phyloP scores from a whole-genome alignment of 2,113 vertebrate genomes.

The Oxyruncus cristatus region DNA sequence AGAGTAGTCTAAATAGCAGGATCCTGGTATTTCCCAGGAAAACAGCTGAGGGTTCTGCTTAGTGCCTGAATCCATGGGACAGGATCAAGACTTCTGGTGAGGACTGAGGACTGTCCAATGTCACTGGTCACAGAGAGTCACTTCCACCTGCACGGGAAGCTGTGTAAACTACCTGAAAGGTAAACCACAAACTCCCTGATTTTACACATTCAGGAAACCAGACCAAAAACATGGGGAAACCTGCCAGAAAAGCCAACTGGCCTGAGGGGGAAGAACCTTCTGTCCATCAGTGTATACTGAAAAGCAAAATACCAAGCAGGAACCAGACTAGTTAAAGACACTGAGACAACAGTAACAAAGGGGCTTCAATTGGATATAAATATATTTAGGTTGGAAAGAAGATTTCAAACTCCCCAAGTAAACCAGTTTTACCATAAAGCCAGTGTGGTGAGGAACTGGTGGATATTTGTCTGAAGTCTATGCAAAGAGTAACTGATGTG shows the following conservation, averaged over 20 bases:
- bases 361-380: not conserved
- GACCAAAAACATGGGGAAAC: not conserved
- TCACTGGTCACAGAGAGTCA: not conserved
- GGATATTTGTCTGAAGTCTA: not conserved
- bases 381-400: not conserved
- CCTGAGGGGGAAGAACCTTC: not conserved
- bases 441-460: not conserved
- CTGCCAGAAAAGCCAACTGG: not conserved
- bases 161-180: not conserved
- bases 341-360: not conserved
- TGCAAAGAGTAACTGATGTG: not conserved
- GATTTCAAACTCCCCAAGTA: not conserved
- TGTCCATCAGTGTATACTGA: too few species aligned
- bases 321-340: not conserved
- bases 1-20: not conserved
- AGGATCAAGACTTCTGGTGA: not conserved
- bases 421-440: not conserved
- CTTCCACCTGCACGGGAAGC: not conserved
- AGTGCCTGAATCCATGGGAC: too few species aligned
- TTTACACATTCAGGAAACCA: not conserved
- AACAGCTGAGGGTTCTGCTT: not conserved
- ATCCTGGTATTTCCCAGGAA: not conserved
- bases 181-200: not conserved
- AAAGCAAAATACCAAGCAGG: not conserved
- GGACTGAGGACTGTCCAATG: fast-evolving